A percentile compares a stretch with the other conserved stretches of the same genome.
phyloP scores from a whole-genome alignment of 1,140 invertebrate species.

The Drosophila elegans region DNA sequence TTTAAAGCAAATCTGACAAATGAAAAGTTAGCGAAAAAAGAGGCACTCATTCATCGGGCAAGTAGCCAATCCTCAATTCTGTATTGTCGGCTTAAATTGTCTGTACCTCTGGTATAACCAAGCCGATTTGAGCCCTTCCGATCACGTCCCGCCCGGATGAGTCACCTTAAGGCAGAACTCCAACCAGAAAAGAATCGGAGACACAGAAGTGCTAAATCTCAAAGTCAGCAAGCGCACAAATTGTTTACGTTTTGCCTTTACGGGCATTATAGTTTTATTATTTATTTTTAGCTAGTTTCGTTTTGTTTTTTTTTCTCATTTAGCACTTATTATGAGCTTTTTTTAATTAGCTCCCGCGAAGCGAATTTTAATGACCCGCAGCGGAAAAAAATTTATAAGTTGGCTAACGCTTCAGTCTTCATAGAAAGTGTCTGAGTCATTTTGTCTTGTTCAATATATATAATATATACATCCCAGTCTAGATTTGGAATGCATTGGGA shows the following conservation, averaged over 20 bases:
- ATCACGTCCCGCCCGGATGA: conserved; percentile 35
- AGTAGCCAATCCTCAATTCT: conserved; percentile 19
- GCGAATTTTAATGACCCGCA: conserved; percentile 68
- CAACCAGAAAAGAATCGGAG: conserved; percentile 26
- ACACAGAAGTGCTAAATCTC: conserved; percentile 17
- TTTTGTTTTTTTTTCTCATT: conserved; percentile 42
- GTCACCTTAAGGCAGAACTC: conserved; percentile 29
- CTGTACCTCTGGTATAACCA: neutral
- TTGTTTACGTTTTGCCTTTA: conserved; percentile 55
- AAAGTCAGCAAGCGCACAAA: conserved; percentile 44
- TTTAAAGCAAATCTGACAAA: conserved; percentile 4
- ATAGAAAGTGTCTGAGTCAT: conserved; percentile 46
- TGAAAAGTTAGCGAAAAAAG: neutral
- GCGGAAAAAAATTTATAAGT: conserved; percentile 27
- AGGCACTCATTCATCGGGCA: conserved; percentile 6
- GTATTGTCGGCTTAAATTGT: conserved; percentile 17
- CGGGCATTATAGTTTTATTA: conserved; percentile 42
- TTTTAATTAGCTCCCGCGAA: conserved; percentile 72
- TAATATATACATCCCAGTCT: neutral
- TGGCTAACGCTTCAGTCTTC: conserved; percentile 3
- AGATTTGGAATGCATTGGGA: conserved; percentile 26
- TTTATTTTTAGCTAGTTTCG: conserved; percentile 30
- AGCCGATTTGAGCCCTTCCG: conserved; percentile 25
- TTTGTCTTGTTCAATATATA: neutral
- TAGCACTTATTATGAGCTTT: conserved; percentile 61